phyloP scores from a whole-genome alignment of 1,140 invertebrate genomes.

The Sitobion miscanthi region DNA sequence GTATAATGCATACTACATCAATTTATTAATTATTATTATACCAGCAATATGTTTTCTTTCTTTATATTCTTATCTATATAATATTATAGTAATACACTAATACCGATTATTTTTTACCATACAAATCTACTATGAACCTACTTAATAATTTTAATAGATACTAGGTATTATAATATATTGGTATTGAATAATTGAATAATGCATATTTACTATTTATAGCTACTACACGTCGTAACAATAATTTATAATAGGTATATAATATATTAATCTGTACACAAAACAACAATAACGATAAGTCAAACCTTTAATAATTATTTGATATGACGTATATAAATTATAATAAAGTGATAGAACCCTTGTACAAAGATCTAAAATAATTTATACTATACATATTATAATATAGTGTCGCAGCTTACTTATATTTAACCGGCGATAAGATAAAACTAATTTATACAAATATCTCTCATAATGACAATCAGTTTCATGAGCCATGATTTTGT shows the following conservation, averaged over 20 bases:
- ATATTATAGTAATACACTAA: not conserved
- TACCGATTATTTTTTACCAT: not conserved
- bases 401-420: not conserved
- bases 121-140: not conserved
- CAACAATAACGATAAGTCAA: not conserved
- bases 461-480: not conserved
- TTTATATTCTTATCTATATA: not conserved
- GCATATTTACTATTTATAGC: not conserved
- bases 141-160: not conserved
- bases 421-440: not conserved
- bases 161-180: not conserved
- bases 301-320: not conserved
- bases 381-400: not conserved
- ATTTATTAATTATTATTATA: not conserved
- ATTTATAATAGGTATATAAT: not conserved
- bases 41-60: not conserved
- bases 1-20: not conserved
- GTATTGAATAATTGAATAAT: not conserved
- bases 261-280: not conserved
- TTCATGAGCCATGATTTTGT: not conserved
- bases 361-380: not conserved
- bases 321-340: not conserved
- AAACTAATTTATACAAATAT: slow-evolving; percentile 3
- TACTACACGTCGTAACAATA: not conserved
- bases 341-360: not conserved